Evolutionary conservation across 30 jellyfish, hydroid and myxozoan genomes (phyloP).

Genomic region (Haliclystus octoradiatus): DNA sequence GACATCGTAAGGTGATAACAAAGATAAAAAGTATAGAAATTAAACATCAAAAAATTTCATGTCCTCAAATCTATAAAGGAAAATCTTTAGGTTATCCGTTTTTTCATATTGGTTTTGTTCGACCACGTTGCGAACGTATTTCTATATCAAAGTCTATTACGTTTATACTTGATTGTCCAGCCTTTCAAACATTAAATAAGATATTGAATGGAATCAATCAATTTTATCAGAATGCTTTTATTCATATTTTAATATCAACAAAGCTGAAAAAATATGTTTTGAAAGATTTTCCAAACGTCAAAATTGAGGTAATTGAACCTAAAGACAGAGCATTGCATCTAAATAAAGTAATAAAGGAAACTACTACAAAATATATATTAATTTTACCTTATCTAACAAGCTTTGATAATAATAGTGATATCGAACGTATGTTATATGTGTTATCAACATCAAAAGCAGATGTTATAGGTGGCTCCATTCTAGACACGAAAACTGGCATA

Average conservation of each 20-base stretch:
- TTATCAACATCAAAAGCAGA: conserved; percentile 7
- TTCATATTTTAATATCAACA: background rate
- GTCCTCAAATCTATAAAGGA: conserved; percentile 48
- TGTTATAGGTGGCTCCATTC: conserved; percentile 65
- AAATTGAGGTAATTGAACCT: background rate
- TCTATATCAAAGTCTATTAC: conserved; percentile 37
- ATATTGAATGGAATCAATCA: background rate
- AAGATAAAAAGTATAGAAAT: background rate
- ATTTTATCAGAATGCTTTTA: background rate
- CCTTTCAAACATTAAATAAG: background rate
- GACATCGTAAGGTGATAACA: background rate
- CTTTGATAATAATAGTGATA: conserved; percentile 19
- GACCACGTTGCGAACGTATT: conserved; percentile 25
- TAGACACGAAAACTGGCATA: conserved; percentile 21
- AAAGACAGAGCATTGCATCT: conserved; percentile 1
- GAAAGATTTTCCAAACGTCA: background rate
- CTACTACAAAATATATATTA: conserved; percentile 49
- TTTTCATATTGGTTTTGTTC: conserved; percentile 33
- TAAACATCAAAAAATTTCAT: background rate
- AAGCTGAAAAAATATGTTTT: background rate
- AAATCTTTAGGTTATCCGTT: conserved; percentile 45
- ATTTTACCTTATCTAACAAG: conserved; percentile 33
- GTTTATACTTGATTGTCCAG: conserved; percentile 27
- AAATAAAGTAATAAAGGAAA: conserved; percentile 14
- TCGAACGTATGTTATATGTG: conserved; percentile 56